phyloP scores from a whole-genome alignment of 1,140 invertebrate genomes.

The Battus philenor region DNA sequence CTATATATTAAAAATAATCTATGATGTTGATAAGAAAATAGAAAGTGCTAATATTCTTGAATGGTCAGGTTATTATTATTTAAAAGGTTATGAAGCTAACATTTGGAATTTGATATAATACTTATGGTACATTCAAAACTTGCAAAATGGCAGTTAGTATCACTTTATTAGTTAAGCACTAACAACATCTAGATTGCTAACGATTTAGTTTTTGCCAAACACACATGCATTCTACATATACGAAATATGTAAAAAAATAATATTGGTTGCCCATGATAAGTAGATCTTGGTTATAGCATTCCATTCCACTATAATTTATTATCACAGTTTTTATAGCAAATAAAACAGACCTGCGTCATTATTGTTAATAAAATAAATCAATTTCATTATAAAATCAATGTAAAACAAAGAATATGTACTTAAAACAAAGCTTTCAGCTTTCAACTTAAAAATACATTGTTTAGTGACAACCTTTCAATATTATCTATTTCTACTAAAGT shows the following conservation, averaged over 20 bases:
- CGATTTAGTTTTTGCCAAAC: slow-evolving; percentile 7
- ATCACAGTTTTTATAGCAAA: slow-evolving; percentile 51
- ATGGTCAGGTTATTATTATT: too few relatives aligned
- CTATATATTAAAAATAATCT: too few relatives aligned
- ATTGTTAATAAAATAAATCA: slow-evolving; percentile 6
- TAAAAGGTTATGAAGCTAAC: too few relatives aligned
- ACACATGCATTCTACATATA: slow-evolving; percentile 8
- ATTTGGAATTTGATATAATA: too few relatives aligned
- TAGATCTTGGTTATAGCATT: slow-evolving; percentile 33
- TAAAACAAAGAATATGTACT: slow-evolving; percentile 16
- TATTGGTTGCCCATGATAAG: slow-evolving; percentile 27
- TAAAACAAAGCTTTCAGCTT: slow-evolving; percentile 34
- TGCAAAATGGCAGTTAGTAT: slow-evolving; percentile 30
- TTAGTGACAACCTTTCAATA: slow-evolving; percentile 32
- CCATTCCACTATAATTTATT: slow-evolving; percentile 37
- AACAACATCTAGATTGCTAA: slow-evolving; percentile 22
- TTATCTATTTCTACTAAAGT: slow-evolving; percentile 16
- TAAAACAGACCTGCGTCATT: slow-evolving; percentile 16
- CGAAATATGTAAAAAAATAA: slow-evolving; percentile 22
- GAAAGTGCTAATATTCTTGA: too few relatives aligned
- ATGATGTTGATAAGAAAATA: too few relatives aligned
- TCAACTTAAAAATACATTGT: slow-evolving; percentile 36
- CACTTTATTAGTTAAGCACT: slow-evolving; percentile 43
- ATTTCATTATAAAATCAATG: slow-evolving; percentile 6
- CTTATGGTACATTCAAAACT: slow-evolving; percentile 17